phyloP scores from a whole-genome alignment of 2,888 invertebrate genomes.

The Thera britannica region DNA sequence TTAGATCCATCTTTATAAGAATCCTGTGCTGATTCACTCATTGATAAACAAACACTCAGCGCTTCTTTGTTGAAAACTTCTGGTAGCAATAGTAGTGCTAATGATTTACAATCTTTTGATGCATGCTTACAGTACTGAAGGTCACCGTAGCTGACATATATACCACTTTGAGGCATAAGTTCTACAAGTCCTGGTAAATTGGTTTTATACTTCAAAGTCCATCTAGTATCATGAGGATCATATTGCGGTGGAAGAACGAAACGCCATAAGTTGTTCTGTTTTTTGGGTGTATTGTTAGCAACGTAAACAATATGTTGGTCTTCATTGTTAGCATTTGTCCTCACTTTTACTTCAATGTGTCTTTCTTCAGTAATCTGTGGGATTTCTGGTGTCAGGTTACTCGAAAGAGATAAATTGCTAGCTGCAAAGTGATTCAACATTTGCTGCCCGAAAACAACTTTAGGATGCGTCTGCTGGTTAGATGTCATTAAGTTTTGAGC shows the following conservation, averaged over 20 bases:
- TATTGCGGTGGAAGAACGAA: no score
- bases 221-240: no score
- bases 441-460: no score
- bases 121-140: slow-evolving; percentile 3
- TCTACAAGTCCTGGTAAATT: slow-evolving; percentile 11
- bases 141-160: slow-evolving; percentile 12
- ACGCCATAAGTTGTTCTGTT: background rate
- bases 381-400: background rate
- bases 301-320: background rate
- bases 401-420: background rate
- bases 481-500: background rate
- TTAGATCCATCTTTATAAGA: slow-evolving; percentile 2
- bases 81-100: slow-evolving; percentile 13
- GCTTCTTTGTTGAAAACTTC: slow-evolving; percentile 17
- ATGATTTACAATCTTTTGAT: slow-evolving; percentile 18
- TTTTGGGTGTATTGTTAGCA: background rate
- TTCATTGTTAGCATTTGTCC: background rate
- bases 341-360: background rate
- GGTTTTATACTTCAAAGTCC: no score
- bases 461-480: no score
- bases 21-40: slow-evolving; percentile 5
- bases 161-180: slow-evolving; percentile 17
- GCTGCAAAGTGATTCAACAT: no score
- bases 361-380: slow-evolving; percentile 1
- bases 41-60: slow-evolving; percentile 19